These are phyloP conservation scores for Yponomeuta evonymella DNA, from an alignment of 2,888 invertebrate species.

Conservation along the genomic window DNA sequence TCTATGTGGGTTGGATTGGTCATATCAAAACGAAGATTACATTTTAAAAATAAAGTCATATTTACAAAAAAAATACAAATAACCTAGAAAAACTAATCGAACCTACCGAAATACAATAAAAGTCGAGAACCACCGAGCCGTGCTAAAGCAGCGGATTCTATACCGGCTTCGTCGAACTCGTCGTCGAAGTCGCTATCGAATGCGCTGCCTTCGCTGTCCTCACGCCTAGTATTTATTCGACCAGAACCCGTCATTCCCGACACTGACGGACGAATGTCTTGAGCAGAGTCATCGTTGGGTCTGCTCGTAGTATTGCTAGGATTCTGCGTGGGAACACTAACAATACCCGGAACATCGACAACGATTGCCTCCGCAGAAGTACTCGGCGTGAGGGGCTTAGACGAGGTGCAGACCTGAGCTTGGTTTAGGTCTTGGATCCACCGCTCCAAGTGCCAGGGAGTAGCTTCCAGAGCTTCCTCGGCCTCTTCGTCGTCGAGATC, in stretches of 20 bases:
- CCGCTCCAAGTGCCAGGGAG: conserved; percentile 2
- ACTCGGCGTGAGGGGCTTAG: conserved; percentile 1
- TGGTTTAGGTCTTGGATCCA: neutral
- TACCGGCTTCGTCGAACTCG: conserved; percentile 20
- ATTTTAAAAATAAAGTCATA: no score
- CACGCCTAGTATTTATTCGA: neutral
- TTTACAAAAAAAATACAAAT: no score
- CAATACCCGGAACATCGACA: neutral
- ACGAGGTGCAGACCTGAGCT: neutral
- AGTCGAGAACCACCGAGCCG: no score
- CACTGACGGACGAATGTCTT: neutral
- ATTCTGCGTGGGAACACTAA: neutral
- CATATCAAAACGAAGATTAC: no score
- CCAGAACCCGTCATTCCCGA: neutral
- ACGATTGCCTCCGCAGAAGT: neutral
- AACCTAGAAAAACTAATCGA: no score
- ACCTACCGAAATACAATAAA: no score
- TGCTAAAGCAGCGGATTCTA: conserved; percentile 15
- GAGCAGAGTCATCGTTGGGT: neutral
- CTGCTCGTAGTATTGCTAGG: neutral
- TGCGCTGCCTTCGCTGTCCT: conserved; percentile 19
- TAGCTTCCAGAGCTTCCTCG: neutral
- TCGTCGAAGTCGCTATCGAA: conserved; percentile 20
- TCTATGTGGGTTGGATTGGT: no score
- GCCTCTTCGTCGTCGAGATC: neutral